Conservation (phyloP, 30 jellyfish, hydroid and myxozoan species). For the Morbakka virulenta region DNA sequence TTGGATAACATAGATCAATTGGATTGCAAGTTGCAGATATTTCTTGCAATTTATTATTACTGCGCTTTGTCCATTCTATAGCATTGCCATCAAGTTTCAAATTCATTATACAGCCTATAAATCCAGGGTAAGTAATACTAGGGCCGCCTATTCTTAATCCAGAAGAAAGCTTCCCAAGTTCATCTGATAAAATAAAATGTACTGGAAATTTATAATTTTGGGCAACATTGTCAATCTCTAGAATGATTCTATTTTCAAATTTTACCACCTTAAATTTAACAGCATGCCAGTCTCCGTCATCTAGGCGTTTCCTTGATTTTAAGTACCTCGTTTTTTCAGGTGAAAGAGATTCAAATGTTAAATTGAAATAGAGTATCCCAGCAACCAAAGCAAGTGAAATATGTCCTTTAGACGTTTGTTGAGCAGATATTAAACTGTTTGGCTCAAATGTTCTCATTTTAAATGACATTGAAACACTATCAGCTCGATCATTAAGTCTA, state of each 20-base stretch:
- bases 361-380: slow-evolving; percentile 55
- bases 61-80: slow-evolving; percentile 23
- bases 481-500: slow-evolving; percentile 21
- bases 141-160: slow-evolving; percentile 78
- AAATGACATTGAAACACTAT: slow-evolving; percentile 33
- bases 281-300: slow-evolving; percentile 93
- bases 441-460: slow-evolving; percentile 84
- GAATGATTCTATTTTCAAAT: slow-evolving; percentile 25
- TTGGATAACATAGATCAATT: slow-evolving; percentile 81
- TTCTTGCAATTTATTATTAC: slow-evolving; percentile 29
- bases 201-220: slow-evolving; percentile 32
- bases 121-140: slow-evolving; percentile 72
- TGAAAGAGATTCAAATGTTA: slow-evolving; percentile 58
- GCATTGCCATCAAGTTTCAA: slow-evolving; percentile 37
- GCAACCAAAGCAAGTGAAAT: slow-evolving; percentile 48
- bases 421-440: slow-evolving; percentile 71
- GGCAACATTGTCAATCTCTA: slow-evolving; percentile 40
- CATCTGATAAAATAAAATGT: slow-evolving; percentile 57
- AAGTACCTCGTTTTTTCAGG: slow-evolving; percentile 42
- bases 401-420: slow-evolving; percentile 62
- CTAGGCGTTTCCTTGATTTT: slow-evolving; percentile 31
- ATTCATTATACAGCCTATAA: slow-evolving; percentile 71
- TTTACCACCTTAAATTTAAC: slow-evolving; percentile 44
- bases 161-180: slow-evolving; percentile 49
- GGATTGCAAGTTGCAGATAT: slow-evolving; percentile 59